Base-by-base conservation (phyloP, 1,140 invertebrate species). In the Sarcophaga peregrina region DNA sequence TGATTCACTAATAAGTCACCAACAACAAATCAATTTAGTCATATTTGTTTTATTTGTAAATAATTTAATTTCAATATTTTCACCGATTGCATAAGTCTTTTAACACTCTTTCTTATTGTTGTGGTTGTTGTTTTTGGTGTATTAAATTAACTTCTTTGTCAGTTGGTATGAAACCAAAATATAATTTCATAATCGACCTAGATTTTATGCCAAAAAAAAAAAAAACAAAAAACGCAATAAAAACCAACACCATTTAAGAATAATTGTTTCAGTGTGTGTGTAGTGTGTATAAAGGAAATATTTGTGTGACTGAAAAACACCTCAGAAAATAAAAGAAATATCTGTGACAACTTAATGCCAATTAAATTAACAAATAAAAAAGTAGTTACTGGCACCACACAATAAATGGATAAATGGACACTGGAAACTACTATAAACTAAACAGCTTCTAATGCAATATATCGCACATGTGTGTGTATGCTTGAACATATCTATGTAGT, bases 271-370 rank as follows among this genome's bases (percentile, higher is more conserved):
- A 52, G 46, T 78, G 75, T 52, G 47, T 52, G 6, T 76, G 7
- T 48, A 46, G 75, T 78, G 47, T 50, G 9, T 17, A 78, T 50
- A 45, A 52, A 76, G 45, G 50, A 78, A 11, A 25, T 46, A 50
- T 78, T 50, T 50, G 25, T 76, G 46, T 50, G 13, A 50, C 47
- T 52, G 47, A 17, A 52, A 68, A 68, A 25, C 46, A 78, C 10
- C 75, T 8, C 50, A 20, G 11, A 11, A 78, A 9, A 50, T 37
- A 78, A 78, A 52, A 52, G 47, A 78, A 50, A 78, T 50, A 47
- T 78, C 75, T 78, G 75, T 78, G 75, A 78, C 75, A 78, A 78
- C 47, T 78, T 78, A 78, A 78, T 78, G 75, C 75, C 75, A 78
- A 78, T 78, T 78, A 78, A 78, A 78, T 78, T 78, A 50, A 78